Conservation (phyloP, 2,888 invertebrate species). For the Scrobipalpa costella region DNA sequence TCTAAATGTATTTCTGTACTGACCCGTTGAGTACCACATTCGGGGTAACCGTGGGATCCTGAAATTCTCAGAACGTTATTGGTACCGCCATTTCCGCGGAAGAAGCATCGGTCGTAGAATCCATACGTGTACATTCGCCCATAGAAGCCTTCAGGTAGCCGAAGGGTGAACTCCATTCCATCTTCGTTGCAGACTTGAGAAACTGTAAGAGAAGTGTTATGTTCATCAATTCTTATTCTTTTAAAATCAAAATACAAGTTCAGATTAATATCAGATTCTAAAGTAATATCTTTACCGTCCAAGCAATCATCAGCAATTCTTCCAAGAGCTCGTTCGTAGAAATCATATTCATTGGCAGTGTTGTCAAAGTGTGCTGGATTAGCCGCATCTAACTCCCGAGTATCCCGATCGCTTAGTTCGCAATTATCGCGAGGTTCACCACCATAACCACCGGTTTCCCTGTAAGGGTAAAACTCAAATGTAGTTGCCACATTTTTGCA, state of each 20-base stretch:
- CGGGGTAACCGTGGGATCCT: constrained; percentile 95
- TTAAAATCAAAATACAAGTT: neutral
- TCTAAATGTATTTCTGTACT: constrained; percentile 38
- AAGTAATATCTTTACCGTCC: constrained; percentile 85
- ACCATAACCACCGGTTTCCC: constrained; percentile 80
- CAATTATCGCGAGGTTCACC: constrained; percentile 89
- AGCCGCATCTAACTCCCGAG: constrained; percentile 90
- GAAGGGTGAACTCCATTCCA: constrained; percentile 95
- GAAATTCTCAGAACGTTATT: constrained; percentile 91
- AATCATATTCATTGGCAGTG: constrained; percentile 89
- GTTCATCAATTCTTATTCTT: neutral
- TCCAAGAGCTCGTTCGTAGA: constrained; percentile 89
- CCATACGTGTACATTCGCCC: constrained; percentile 96
- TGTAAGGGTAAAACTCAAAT: constrained; percentile 43
- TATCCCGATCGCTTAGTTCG: constrained; percentile 93
- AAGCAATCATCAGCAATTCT: constrained; percentile 90
- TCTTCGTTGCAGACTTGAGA: constrained; percentile 96
- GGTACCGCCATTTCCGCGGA: constrained; percentile 93
- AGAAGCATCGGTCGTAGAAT: constrained; percentile 94
- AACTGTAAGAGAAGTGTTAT: constrained; percentile 75
- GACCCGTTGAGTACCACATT: constrained; percentile 94
- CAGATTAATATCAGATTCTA: too few species aligned
- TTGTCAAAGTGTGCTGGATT: constrained; percentile 93
- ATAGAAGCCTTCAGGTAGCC: constrained; percentile 93
- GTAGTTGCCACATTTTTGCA: neutral